Evolutionary conservation across 2,797 vertebrate genomes (phyloP), one percentile per base, ranked within the genome.

Genomic region (Chiroxiphia lanceolata): DNA sequence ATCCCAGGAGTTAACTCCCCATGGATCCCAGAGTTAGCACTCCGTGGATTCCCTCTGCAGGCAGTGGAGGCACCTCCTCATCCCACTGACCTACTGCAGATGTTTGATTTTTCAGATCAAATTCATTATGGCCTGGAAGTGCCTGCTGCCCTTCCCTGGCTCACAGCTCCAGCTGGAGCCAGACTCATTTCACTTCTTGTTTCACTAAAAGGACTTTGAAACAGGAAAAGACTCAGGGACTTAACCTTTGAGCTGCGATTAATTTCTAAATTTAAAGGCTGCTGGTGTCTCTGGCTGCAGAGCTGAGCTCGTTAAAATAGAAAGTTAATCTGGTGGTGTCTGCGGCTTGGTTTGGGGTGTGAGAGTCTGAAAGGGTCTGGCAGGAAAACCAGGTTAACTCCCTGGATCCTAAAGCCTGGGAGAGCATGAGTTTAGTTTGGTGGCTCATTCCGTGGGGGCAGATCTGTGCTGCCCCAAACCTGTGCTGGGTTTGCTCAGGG

Each of bases 351-450:
- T 21, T 36, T 78, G 87, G 67, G 19, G 34, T 45, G 15, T 25
- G 33, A 7, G 11, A 6, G 26, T 51, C 78, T 67, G 50, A 3
- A 16, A 45, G 56, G 1, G 15, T 11, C 70, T 69, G 64, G 19
- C n/a, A 53, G 45, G 53, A 42, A 15, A 4, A 0, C 7, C 44
- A 27, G 9, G 21, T 36, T 34, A 14, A 11, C 38, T 31, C 1
- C 9, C 2, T 10, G 17, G 44, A 6, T 26, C 10, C 19, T 11
- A 0, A 9, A 42, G 61, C 64, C 26, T 47, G 26, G 59, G 65
- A n/a, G 7, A 64, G 29, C 16, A 1, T 0, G 2, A 4, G 27
- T 8, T 0, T 2, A 9, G 33, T 1, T 26, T 34, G 84, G 26
- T 31, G 80, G 33, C 38, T n/a, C 15, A 1, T 56, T 50, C 31